Evolutionary conservation across 2,888 invertebrate genomes (phyloP).

Genomic region (Boloria selene): DNA sequence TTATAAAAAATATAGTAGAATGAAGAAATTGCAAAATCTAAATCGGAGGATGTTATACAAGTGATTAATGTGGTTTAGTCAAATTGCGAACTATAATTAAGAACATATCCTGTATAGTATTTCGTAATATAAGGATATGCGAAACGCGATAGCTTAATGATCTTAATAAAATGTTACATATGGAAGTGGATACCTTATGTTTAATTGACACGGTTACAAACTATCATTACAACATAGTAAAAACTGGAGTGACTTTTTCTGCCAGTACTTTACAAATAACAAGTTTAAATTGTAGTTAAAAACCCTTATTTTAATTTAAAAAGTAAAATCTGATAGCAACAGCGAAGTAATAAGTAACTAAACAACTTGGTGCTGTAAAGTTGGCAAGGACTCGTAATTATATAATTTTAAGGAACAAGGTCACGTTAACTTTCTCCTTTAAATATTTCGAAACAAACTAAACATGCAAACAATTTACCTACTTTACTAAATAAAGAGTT

Average conservation of each 20-base stretch:
- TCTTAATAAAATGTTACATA: conserved; percentile 17
- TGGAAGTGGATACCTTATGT: conserved; percentile 16
- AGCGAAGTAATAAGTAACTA: conserved; percentile 14
- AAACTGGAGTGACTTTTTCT: neutral
- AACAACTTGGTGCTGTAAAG: conserved; percentile 27
- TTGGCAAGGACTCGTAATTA: conserved; percentile 38
- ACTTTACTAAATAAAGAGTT: conserved; percentile 23
- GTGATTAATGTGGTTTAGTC: conserved; percentile 22
- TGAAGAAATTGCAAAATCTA: neutral
- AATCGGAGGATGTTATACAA: neutral
- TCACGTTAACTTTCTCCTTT: conserved; percentile 57
- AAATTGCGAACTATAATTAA: conserved; percentile 21
- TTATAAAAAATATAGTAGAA: conserved; percentile 3
- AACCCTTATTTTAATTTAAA: neutral
- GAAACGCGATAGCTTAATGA: conserved; percentile 3
- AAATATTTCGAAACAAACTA: conserved; percentile 35
- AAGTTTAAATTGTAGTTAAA: neutral
- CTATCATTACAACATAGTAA: conserved; percentile 5
- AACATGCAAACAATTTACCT: conserved; percentile 43
- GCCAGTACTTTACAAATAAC: neutral
- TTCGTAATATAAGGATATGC: conserved; percentile 20
- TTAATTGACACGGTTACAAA: conserved; percentile 7
- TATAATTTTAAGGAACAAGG: conserved; percentile 50
- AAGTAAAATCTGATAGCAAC: conserved; percentile 4
- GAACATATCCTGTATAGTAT: conserved; percentile 20